These are phyloP conservation scores for Natrix natrix DNA, from an alignment of 2,797 vertebrate genomes.

Conservation along the genomic window DNA sequence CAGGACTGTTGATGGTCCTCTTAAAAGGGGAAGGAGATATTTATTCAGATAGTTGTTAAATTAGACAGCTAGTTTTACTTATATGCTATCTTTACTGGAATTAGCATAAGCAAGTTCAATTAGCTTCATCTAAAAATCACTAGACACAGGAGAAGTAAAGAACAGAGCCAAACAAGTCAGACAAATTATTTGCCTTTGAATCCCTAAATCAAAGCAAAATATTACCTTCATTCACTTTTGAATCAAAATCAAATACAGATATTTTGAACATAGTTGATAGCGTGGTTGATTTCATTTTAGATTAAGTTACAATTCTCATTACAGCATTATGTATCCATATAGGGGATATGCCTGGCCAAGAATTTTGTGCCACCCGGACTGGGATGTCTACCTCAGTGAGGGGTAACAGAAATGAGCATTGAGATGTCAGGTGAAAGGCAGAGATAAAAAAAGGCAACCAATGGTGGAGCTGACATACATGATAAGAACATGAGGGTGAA, in stretches of 20 bases:
- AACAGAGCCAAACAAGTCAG: neutral
- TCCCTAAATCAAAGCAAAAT: neutral
- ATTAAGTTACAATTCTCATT: neutral
- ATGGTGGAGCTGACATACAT: no score
- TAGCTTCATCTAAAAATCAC: neutral
- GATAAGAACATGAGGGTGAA: no score
- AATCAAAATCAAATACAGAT: neutral
- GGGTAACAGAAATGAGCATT: no score
- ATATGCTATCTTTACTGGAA: neutral
- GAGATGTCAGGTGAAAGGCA: no score
- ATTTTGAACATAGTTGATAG: neutral
- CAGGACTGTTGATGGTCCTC: neutral
- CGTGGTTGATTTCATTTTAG: neutral
- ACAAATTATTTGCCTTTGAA: neutral
- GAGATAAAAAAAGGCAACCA: no score
- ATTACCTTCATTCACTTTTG: neutral
- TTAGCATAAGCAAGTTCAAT: neutral
- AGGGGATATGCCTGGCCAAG: no score
- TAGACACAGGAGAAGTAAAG: neutral
- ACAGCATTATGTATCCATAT: no score
- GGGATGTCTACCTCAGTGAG: no score
- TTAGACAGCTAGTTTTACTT: neutral
- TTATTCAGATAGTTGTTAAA: neutral
- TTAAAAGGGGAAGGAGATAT: neutral
- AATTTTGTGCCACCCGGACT: no score